phyloP scores from a whole-genome alignment of 2,113 vertebrate genomes.

The Riparia riparia region DNA sequence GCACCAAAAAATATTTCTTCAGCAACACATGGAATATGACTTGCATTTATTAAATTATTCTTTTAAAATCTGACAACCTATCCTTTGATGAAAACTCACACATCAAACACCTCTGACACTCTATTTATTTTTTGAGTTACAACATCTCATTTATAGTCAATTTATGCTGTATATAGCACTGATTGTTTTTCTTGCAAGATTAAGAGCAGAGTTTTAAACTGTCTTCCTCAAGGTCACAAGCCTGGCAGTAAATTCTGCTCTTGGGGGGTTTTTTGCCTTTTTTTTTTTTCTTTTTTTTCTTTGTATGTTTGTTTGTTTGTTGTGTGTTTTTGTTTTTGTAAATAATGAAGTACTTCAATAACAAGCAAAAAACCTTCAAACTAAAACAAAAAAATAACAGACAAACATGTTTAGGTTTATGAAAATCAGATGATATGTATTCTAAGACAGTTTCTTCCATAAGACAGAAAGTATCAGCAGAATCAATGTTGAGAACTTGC shows the following conservation, averaged over 20 bases:
- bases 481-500: neutral
- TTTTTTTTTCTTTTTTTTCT: neutral
- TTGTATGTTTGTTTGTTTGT: too few relatives aligned
- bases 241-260: neutral
- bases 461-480: neutral
- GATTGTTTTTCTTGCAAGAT: neutral
- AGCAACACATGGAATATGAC: neutral
- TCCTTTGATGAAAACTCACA: neutral
- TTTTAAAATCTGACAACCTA: neutral
- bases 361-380: neutral
- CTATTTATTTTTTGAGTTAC: neutral
- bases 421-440: neutral
- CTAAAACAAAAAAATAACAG: neutral
- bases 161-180: neutral
- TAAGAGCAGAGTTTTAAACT: neutral
- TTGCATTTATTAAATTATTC: neutral
- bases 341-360: neutral
- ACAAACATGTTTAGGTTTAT: neutral
- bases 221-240: conserved; percentile 6
- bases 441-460: neutral
- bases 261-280: neutral
- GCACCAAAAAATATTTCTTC: neutral
- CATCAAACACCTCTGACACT: neutral
- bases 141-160: neutral
- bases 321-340: neutral